Conservation (phyloP, 2,113 vertebrate genomes). For the Platichthys stellatus region DNA sequence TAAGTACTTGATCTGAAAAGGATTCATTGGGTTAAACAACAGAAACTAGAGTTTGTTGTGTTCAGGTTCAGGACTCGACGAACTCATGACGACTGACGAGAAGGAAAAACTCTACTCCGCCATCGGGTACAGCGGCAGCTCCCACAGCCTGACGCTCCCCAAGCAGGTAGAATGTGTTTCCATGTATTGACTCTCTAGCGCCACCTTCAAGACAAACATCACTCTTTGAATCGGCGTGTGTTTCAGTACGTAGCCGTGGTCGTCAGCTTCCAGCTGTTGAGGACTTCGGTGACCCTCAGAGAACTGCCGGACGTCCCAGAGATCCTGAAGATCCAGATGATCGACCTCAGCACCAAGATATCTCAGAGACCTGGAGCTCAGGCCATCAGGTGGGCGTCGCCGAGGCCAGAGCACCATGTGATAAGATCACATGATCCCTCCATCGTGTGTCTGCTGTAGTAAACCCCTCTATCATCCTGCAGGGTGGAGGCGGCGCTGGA, state of each 20-base stretch:
- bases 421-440: neutral
- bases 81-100: conserved; percentile 92
- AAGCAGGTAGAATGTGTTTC: conserved; percentile 82
- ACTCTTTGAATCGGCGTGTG: neutral
- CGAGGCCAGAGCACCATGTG: neutral
- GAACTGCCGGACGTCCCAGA: conserved; percentile 88
- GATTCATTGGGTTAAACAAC: neutral
- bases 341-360: conserved; percentile 89
- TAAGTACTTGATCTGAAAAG: conserved; percentile 57
- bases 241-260: conserved; percentile 91
- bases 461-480: neutral
- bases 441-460: too few species aligned
- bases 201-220: neutral
- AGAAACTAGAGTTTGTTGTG: rapidly evolving
- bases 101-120: conserved; percentile 95
- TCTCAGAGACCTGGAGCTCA: conserved; percentile 95
- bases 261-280: conserved; percentile 89
- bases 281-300: conserved; percentile 90
- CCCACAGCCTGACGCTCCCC: conserved; percentile 87
- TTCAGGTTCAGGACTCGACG: conserved; percentile 85
- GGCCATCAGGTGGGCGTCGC: conserved; percentile 85
- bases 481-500: conserved; percentile 92
- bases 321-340: conserved; percentile 92
- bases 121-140: conserved; percentile 96
- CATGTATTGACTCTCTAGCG: too few species aligned